Evolutionary conservation across 1,140 invertebrate species (phyloP).

Genomic region (Sarcophaga peregrina): DNA sequence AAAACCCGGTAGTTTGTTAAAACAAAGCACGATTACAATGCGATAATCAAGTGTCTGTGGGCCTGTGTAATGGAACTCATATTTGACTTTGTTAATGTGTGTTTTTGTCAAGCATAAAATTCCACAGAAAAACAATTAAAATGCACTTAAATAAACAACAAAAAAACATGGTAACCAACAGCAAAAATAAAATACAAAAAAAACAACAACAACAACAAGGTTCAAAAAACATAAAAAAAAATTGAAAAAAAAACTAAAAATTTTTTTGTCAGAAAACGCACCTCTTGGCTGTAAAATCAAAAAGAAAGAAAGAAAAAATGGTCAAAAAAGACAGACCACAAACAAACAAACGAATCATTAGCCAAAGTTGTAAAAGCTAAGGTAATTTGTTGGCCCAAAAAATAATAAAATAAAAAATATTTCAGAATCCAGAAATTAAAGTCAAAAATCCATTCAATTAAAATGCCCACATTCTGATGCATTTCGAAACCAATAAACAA

Average conservation of each 20-base stretch:
- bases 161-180: background rate
- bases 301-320: too few relatives aligned
- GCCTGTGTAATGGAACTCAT: background rate
- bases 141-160: constrained; percentile 31
- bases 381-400: too few relatives aligned
- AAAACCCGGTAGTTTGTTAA: constrained; percentile 37
- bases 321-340: too few relatives aligned
- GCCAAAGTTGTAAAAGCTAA: too few relatives aligned
- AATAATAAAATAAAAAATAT: too few relatives aligned
- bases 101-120: constrained; percentile 21
- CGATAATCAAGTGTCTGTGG: constrained; percentile 26
- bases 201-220: background rate
- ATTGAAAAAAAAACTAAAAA: background rate
- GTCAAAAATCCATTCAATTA: too few relatives aligned
- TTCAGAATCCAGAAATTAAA: too few relatives aligned
- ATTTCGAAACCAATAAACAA: too few relatives aligned
- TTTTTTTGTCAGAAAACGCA: constrained; percentile 26
- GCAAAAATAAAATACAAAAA: background rate
- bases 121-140: constrained; percentile 41
- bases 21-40: constrained; percentile 31
- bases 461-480: too few relatives aligned
- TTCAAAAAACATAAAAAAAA: background rate
- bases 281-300: background rate
- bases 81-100: background rate
- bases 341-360: too few relatives aligned